phyloP scores from a whole-genome alignment of 37 sponge, comb jelly and placozoan species.

The Beroe ovata region DNA sequence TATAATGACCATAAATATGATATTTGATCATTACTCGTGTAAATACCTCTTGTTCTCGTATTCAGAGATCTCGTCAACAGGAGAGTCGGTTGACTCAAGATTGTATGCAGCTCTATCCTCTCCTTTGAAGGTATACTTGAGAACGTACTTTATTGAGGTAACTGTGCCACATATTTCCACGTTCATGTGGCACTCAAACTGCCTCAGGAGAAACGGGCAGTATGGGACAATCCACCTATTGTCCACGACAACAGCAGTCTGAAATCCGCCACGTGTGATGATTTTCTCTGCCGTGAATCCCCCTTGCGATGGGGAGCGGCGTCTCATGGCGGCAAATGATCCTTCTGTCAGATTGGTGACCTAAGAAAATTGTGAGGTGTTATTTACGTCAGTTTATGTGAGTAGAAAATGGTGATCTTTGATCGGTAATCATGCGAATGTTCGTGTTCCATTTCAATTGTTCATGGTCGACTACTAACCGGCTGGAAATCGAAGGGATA shows the following conservation, averaged over 20 bases:
- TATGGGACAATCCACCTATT: conserved; percentile 73
- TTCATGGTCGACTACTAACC: too few species aligned
- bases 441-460: too few species aligned
- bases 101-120: conserved; percentile 52
- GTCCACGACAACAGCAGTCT: conserved; percentile 49
- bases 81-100: not conserved
- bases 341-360: not conserved
- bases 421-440: too few species aligned
- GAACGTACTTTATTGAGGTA: conserved; percentile 71
- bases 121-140: conserved; percentile 73
- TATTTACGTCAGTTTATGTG: too few species aligned
- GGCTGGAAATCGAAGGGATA: conserved; percentile 42
- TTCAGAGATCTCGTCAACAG: conserved; percentile 65
- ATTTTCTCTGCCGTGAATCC: not conserved
- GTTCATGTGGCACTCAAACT: conserved; percentile 68
- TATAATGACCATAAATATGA: too few species aligned
- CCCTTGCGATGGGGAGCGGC: not conserved
- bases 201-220: conserved; percentile 64
- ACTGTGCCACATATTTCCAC: conserved; percentile 70
- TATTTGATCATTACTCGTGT: too few species aligned
- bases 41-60: conserved; percentile 56
- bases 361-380: too few species aligned
- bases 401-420: too few species aligned
- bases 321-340: not conserved
- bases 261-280: not conserved